Conservation (phyloP, 2,888 invertebrate genomes). For the Drosophila greeni region DNA sequence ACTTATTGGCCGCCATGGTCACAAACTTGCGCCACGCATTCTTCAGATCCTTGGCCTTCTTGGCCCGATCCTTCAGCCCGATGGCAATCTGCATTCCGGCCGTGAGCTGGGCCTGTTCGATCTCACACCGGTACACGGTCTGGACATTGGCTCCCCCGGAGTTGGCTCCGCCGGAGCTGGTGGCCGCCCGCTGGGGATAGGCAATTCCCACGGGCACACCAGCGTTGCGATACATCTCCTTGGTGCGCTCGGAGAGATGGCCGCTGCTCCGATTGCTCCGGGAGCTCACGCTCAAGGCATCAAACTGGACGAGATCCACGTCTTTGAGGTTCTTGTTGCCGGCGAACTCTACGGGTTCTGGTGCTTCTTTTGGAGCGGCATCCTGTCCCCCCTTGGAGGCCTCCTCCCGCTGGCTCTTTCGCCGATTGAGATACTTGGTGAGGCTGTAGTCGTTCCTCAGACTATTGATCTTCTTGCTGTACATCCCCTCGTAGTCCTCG, state of each 20-base stretch:
- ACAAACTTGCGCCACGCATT: slow-evolving; percentile 79
- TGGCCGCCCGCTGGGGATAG: slow-evolving; percentile 74
- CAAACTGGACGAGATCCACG: slow-evolving; percentile 74
- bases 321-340: slow-evolving; percentile 64
- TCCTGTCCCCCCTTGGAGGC: slow-evolving; percentile 32
- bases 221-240: slow-evolving; percentile 77
- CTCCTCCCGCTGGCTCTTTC: slow-evolving; percentile 65
- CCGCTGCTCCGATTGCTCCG: slow-evolving; percentile 77
- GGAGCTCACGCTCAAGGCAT: slow-evolving; percentile 77
- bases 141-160: slow-evolving; percentile 72
- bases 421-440: slow-evolving; percentile 76
- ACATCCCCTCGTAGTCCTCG: slow-evolving; percentile 69
- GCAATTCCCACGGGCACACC: slow-evolving; percentile 77
- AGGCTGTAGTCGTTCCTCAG: slow-evolving; percentile 76
- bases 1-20: slow-evolving; percentile 78
- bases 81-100: slow-evolving; percentile 79
- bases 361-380: slow-evolving; percentile 34
- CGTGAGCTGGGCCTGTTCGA: slow-evolving; percentile 76
- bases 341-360: slow-evolving; percentile 44
- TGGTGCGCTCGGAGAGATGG: slow-evolving; percentile 77
- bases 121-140: slow-evolving; percentile 78
- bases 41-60: slow-evolving; percentile 79
- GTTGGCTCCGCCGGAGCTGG: slow-evolving; percentile 44
- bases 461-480: slow-evolving; percentile 74
- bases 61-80: slow-evolving; percentile 78